These are phyloP conservation scores for Podarcis lilfordi DNA, from an alignment of 2,797 vertebrate genomes.

Conservation along the genomic window DNA sequence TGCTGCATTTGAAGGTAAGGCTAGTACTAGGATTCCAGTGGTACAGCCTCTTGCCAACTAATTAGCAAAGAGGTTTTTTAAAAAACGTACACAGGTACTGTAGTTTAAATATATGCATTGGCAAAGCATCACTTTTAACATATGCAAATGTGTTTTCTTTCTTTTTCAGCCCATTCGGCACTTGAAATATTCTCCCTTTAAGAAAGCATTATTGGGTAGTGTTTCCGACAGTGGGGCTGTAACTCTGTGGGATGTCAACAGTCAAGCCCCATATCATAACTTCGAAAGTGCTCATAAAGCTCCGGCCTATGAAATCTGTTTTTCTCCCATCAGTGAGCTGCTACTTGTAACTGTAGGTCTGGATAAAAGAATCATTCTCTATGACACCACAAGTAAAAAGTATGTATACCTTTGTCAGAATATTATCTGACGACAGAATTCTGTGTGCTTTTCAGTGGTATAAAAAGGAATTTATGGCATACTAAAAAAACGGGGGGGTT, in stretches of 20 bases:
- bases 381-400: slow-evolving; percentile 95
- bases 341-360: slow-evolving; percentile 93
- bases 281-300: slow-evolving; percentile 93
- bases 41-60: background rate
- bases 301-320: slow-evolving; percentile 90
- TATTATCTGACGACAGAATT: slow-evolving; percentile 21
- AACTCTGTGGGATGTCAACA: slow-evolving; percentile 94
- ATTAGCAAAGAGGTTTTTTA: background rate
- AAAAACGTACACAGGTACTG: background rate
- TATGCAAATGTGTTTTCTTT: slow-evolving; percentile 53
- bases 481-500: background rate
- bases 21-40: background rate
- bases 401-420: slow-evolving; percentile 71
- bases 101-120: background rate
- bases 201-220: slow-evolving; percentile 91
- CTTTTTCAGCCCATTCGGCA: slow-evolving; percentile 88
- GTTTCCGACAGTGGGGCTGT: slow-evolving; percentile 92
- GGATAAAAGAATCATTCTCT: slow-evolving; percentile 97
- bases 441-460: background rate
- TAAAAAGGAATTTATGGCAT: background rate
- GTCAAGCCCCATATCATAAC: slow-evolving; percentile 87
- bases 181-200: slow-evolving; percentile 88
- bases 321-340: slow-evolving; percentile 94
- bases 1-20: background rate
- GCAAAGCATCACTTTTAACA: background rate